Base-by-base conservation (phyloP, 2,797 vertebrate species). In the Centropyge bicolor region DNA sequence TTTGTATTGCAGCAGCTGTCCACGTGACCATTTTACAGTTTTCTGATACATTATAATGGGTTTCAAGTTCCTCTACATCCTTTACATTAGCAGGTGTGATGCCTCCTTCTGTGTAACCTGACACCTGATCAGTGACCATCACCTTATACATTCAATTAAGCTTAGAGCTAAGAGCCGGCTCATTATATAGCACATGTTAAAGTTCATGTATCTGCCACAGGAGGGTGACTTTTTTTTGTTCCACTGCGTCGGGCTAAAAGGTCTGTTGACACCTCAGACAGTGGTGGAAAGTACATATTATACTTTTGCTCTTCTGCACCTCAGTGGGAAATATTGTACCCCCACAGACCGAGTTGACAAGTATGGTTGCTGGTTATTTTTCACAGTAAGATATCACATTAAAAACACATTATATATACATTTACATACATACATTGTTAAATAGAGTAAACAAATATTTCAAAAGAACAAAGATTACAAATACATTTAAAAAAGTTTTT, bases 111-210 rank as follows among this genome's bases (percentile, higher is more conserved):
- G 55, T 70, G 92, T 72, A 86, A 93, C 74, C 35, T 16, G 16
- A 86, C 76, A 78, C 62, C 13, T 19, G 17, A 70, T 81, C 61
- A 41, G 41, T 64, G 22, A 52, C 31, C 79, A 57, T 80, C 81
- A 78, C 45, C 69, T 77, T 73, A 87, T 87, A 76, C 71, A 88
- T 92, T 82, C 76, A 91, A 82, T 92, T 79, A 84, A 79, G 79
- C 64, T 73, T 65, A 86, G 69, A 85, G 83, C 72, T 49, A 41
- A 38, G 61, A 40, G 70, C 72, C 72, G 22, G 81, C 78, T 88
- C 78, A 66, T 86, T 61, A 74, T 82, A 81, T 67, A 59, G 69
- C 19, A 51, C 51, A 62, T 64, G 82, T 57, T 70, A 73, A 72
- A 81, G 77, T 49, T 83, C 20, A 59, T 45, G 55, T 35, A 31